Evolutionary conservation across 1,140 invertebrate genomes (phyloP).

Genomic region (Formica exsecta): DNA sequence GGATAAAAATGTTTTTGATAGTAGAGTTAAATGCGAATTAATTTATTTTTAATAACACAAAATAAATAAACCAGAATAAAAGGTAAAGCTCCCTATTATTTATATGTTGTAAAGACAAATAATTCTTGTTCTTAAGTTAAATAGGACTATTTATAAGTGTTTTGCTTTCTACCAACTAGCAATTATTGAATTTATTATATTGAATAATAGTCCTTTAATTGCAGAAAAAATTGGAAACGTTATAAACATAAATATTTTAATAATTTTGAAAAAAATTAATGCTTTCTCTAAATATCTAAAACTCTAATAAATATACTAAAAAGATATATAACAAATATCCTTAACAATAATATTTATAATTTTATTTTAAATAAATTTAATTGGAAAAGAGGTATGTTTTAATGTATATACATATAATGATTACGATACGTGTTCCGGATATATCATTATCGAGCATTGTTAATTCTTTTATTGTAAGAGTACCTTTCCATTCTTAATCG

Average conservation of each 20-base stretch:
- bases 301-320: conserved; percentile 4
- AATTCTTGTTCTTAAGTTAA: conserved; percentile 9
- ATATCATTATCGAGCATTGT: conserved; percentile 8
- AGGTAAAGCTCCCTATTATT: background rate
- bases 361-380: background rate
- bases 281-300: background rate
- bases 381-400: background rate
- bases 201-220: background rate
- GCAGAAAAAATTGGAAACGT: background rate
- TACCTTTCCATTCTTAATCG: background rate
- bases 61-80: background rate
- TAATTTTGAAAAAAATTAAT: background rate
- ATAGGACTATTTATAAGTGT: background rate
- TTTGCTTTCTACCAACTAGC: background rate
- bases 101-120: background rate
- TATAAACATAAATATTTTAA: background rate
- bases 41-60: background rate
- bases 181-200: background rate
- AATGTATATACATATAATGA: background rate
- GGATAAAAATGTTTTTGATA: background rate
- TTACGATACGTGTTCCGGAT: background rate
- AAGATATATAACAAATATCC: background rate
- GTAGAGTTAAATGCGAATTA: background rate
- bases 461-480: conserved; percentile 5
- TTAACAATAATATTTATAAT: background rate